A percentile compares a stretch with the other conserved stretches of the same genome.
These are phyloP conservation scores for Prolemur simus DNA, from an alignment of 2,113 vertebrate genomes.

Conservation along the genomic window DNA sequence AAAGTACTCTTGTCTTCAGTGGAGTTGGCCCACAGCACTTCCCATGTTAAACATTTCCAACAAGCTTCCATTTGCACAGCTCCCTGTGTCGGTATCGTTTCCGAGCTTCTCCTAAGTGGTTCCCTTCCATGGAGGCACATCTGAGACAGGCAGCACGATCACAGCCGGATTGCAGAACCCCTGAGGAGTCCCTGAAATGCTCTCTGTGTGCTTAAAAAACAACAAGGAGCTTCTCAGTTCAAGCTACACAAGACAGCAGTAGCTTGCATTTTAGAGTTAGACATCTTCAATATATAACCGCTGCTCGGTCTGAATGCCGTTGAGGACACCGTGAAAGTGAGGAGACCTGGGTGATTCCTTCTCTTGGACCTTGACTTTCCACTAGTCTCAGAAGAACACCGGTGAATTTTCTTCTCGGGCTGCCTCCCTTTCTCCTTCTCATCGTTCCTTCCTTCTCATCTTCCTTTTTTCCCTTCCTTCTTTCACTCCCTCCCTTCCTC, in stretches of 20 bases:
- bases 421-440: neutral
- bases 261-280: neutral
- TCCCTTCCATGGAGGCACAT: neutral
- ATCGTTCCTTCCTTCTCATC: neutral
- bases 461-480: neutral
- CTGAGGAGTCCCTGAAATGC: neutral
- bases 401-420: neutral
- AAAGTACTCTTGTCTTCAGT: slow-evolving; percentile 8
- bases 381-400: neutral
- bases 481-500: neutral
- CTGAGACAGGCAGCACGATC: neutral
- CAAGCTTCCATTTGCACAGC: neutral
- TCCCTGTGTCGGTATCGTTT: neutral
- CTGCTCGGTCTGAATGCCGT: neutral
- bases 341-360: neutral
- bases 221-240: neutral
- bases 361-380: neutral
- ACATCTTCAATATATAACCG: neutral
- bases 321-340: neutral
- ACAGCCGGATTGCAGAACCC: neutral
- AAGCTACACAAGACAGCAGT: neutral
- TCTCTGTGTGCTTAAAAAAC: neutral
- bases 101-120: neutral
- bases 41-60: slow-evolving; percentile 1
- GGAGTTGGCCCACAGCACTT: neutral